phyloP scores from a whole-genome alignment of 2,113 vertebrate species.

The Notarius lentiginosus region DNA sequence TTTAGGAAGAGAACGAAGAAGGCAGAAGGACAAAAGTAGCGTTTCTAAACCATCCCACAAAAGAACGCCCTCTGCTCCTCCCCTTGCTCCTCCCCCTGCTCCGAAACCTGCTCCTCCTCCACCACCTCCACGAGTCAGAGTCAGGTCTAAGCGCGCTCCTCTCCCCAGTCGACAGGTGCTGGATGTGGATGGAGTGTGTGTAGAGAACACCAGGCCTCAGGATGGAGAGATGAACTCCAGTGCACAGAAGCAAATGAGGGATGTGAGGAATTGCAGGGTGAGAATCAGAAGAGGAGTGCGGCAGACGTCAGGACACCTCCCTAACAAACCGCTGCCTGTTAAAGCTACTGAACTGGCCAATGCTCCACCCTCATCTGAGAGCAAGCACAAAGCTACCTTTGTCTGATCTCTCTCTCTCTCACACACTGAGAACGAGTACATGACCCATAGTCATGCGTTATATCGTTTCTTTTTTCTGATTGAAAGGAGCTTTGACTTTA shows the following conservation, averaged over 20 bases:
- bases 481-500: not conserved
- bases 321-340: conserved; percentile 60
- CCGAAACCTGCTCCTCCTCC: conserved; percentile 37
- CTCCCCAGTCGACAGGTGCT: conserved; percentile 65
- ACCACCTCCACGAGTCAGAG: conserved; percentile 55
- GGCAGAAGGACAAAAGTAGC: conserved; percentile 57
- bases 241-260: conserved; percentile 75
- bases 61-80: conserved; percentile 53
- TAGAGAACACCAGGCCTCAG: not conserved
- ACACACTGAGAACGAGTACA: not conserved
- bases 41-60: conserved; percentile 58
- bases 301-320: conserved; percentile 72
- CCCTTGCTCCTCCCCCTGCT: conserved; percentile 39
- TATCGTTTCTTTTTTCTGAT: not conserved
- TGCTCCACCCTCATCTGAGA: conserved; percentile 47
- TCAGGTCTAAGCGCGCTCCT: conserved; percentile 63
- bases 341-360: conserved; percentile 43
- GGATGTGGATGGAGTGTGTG: conserved; percentile 78
- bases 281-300: conserved; percentile 76
- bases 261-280: conserved; percentile 73
- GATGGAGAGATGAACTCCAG: conserved; percentile 70
- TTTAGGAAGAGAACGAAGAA: conserved; percentile 67
- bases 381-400: conserved; percentile 84
- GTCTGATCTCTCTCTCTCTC: conserved; percentile 71
- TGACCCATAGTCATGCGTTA: not conserved